A percentile compares a stretch with the other conserved stretches of the same genome.
These are phyloP conservation scores for Drosophila macrospina DNA, from an alignment of 2,888 invertebrate species.

Conservation along the genomic window DNA sequence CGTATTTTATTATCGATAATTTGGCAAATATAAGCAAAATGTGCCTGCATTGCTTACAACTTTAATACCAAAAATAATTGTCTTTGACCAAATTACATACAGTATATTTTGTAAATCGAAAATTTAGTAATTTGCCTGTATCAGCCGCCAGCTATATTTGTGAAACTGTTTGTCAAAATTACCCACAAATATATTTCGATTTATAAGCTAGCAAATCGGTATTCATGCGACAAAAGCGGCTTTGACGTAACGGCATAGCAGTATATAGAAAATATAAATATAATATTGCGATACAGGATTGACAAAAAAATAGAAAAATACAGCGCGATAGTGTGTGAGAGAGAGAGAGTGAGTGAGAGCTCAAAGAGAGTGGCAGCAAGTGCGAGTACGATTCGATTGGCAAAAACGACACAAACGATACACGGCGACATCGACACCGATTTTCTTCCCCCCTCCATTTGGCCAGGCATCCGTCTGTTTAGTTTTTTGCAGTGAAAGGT, in stretches of 20 bases:
- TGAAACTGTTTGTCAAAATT: constrained; percentile 49
- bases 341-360: constrained; percentile 20
- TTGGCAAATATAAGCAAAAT: neutral
- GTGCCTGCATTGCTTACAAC: neutral
- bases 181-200: constrained; percentile 21
- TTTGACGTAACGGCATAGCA: constrained; percentile 8
- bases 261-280: neutral
- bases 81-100: too few species aligned
- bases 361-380: constrained; percentile 21
- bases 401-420: constrained; percentile 55
- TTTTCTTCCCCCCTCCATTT: constrained; percentile 31
- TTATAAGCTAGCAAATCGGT: constrained; percentile 7
- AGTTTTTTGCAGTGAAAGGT: constrained; percentile 23
- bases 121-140: constrained; percentile 14
- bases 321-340: constrained; percentile 7
- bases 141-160: constrained; percentile 30
- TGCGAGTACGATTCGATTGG: constrained; percentile 51
- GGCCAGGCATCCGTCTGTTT: constrained; percentile 37
- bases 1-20: neutral
- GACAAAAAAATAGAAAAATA: constrained; percentile 2
- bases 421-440: constrained; percentile 45
- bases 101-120: neutral
- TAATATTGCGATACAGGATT: constrained; percentile 30
- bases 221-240: constrained; percentile 10
- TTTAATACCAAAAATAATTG: neutral